Conservation (phyloP, 2,888 invertebrate genomes). For the Barypeithes pellucidus region DNA sequence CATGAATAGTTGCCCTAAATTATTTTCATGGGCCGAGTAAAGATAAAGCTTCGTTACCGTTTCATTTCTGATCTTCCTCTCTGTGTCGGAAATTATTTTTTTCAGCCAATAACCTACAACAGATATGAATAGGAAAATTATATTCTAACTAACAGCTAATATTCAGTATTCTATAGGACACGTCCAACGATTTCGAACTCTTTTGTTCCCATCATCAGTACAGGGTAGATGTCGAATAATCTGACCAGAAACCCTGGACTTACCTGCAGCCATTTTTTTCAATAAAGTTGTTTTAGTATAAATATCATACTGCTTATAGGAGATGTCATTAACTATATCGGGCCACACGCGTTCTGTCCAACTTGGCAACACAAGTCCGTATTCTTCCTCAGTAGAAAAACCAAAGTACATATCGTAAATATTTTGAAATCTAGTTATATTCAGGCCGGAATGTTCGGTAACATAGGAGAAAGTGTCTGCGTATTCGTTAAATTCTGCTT, state of each 20-base stretch:
- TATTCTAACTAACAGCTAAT: too few relatives aligned
- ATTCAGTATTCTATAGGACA: too few relatives aligned
- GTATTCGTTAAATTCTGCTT: constrained; percentile 68
- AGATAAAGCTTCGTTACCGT: constrained; percentile 58
- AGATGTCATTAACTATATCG: constrained; percentile 47
- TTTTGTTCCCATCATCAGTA: too few relatives aligned
- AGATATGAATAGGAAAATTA: too few relatives aligned
- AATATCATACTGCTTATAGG: constrained; percentile 51
- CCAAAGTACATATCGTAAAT: constrained; percentile 55
- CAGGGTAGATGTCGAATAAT: too few relatives aligned
- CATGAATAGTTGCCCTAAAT: constrained; percentile 58
- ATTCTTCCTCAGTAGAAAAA: constrained; percentile 55
- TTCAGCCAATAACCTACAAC: too few relatives aligned
- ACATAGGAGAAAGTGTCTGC: constrained; percentile 69
- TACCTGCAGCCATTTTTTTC: constrained; percentile 56
- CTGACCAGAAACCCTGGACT: background rate
- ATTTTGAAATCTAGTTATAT: constrained; percentile 43
- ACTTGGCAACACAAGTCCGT: constrained; percentile 48
- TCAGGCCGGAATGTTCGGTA: constrained; percentile 48
- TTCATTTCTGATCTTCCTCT: constrained; percentile 37
- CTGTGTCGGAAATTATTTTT: constrained; percentile 20
- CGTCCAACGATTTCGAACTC: too few relatives aligned
- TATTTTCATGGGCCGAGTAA: constrained; percentile 62
- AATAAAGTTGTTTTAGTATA: constrained; percentile 51
- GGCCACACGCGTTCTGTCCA: constrained; percentile 55